phyloP scores from a whole-genome alignment of 2,888 invertebrate genomes.

The Agrilus mali region DNA sequence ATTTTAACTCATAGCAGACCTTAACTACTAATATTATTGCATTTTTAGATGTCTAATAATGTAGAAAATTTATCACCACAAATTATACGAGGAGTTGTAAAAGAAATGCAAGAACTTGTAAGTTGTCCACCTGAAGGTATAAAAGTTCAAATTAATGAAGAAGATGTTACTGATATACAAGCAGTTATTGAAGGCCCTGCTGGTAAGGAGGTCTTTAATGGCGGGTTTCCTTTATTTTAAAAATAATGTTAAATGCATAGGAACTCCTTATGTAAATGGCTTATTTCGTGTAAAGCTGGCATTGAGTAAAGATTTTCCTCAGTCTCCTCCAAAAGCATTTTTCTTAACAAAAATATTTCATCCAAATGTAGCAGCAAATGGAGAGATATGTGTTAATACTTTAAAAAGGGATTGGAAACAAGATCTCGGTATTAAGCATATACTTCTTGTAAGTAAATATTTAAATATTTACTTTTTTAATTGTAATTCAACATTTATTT shows the following conservation, averaged over 20 bases:
- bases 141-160: slow-evolving; percentile 77
- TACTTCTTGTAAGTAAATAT: slow-evolving; percentile 56
- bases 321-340: slow-evolving; percentile 81
- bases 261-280: slow-evolving; percentile 85
- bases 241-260: slow-evolving; percentile 26
- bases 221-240: neutral
- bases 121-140: slow-evolving; percentile 83
- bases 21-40: neutral
- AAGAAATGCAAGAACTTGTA: slow-evolving; percentile 76
- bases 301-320: slow-evolving; percentile 85
- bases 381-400: slow-evolving; percentile 95
- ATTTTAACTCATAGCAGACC: neutral
- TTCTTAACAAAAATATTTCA: slow-evolving; percentile 95
- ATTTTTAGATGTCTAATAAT: slow-evolving; percentile 60
- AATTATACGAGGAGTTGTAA: slow-evolving; percentile 74
- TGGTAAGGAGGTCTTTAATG: slow-evolving; percentile 17
- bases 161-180: slow-evolving; percentile 88
- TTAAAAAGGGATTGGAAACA: slow-evolving; percentile 94
- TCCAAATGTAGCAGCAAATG: slow-evolving; percentile 87
- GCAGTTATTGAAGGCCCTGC: slow-evolving; percentile 81
- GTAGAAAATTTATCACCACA: slow-evolving; percentile 93
- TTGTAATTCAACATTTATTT: slow-evolving; percentile 18
- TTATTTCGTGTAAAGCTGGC: slow-evolving; percentile 80
- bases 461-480: neutral
- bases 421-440: slow-evolving; percentile 89